Evolutionary conservation across 2,797 vertebrate species (phyloP).

Genomic region (Eulemur coronatus): DNA sequence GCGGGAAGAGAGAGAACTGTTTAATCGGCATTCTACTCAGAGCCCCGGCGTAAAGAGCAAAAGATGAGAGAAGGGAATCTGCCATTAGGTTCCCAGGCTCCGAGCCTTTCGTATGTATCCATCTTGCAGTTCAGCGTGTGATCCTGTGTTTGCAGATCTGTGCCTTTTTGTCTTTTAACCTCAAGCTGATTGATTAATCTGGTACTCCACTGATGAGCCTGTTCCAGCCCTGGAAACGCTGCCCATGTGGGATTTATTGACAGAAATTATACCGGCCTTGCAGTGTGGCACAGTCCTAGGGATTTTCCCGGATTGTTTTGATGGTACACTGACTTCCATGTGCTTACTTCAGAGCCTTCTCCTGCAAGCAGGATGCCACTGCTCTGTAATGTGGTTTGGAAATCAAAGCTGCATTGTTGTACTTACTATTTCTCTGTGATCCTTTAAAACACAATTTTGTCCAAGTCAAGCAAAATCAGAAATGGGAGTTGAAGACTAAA

Average conservation of each 20-base stretch:
- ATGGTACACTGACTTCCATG: not conserved
- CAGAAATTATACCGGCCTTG: not conserved
- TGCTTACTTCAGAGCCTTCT: not conserved
- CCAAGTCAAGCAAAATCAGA: not conserved
- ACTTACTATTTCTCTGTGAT: not conserved
- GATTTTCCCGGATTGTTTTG: not conserved
- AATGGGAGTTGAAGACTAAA: not conserved
- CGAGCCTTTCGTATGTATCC: not conserved
- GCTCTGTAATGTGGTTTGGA: not conserved
- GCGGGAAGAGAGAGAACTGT: accelerated
- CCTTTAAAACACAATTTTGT: not conserved
- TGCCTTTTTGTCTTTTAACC: not conserved
- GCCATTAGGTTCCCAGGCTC: not conserved
- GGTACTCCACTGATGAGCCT: not conserved
- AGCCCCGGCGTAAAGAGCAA: not conserved
- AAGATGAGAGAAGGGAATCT: not conserved
- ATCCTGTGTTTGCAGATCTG: not conserved
- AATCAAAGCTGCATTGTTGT: not conserved
- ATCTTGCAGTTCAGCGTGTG: not conserved
- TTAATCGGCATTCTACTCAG: not conserved
- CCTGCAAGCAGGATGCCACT: not conserved
- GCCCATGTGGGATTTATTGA: not conserved
- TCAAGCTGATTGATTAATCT: not conserved
- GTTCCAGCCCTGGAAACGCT: not conserved
- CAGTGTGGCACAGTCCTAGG: not conserved